Base-by-base conservation (phyloP, 2,888 invertebrate genomes). In the Mythimna loreyi region DNA sequence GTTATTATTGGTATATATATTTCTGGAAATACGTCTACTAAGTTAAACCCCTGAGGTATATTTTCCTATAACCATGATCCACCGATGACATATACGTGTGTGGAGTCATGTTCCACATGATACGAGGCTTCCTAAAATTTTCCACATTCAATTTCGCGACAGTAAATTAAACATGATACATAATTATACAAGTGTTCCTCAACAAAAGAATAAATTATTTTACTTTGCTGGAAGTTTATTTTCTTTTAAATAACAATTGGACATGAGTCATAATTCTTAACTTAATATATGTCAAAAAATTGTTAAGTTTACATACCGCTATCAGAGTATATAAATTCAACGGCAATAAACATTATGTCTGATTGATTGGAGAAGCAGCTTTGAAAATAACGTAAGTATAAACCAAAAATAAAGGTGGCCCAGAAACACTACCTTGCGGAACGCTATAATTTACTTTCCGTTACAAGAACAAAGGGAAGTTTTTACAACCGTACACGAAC, bases 201-300 rank as follows among this genome's bases (percentile, higher is more conserved):
- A 80, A 80, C 56, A 67, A 80, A 60, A 57, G 28, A 60, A 80
- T 75, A 47, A 21, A 59, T 80, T 70, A 49, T 36, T 40, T 30
- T 61, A 64, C 33, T 58, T 25, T 47, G n/a, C n/a, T 58, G 58
- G 66, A 21, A 58, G 28, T 56, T 66, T 30, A 36, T 23, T 30
- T 53, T 23, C 36, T 63, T 64, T 67, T 68, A 2, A 28, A 28
- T 57, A 43, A 57, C 55, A 36, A 9, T 9, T 9, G 11, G 11
- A 36, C 33, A 11, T 8, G n/a, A 23, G 5, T 21, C 4, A 5
- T 23, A 67, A 43, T n/a, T 30, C 21, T 33, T 45, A 0, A 45
- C 4, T 11, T 11, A 53, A 8, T 23, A 36, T 40, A 40, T 13
- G 13, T 13, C 1, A 13, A 36, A 3, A 36, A 36, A 13, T 36